Conservation (phyloP, 2,797 vertebrate species). For the Eulemur mongoz region DNA sequence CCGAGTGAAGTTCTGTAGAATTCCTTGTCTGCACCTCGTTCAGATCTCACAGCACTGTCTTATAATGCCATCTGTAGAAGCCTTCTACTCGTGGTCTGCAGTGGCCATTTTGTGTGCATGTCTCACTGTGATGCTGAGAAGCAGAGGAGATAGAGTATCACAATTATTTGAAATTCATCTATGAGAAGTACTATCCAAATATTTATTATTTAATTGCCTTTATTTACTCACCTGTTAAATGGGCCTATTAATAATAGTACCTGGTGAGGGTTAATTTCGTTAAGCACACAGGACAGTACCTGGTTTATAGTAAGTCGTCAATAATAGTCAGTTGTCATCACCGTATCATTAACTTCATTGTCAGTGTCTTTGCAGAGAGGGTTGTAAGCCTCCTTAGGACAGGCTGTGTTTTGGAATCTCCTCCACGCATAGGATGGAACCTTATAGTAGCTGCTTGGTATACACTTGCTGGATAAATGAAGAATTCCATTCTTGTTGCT, state of each 20-base stretch:
- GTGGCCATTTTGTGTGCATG: accelerated
- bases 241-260: background rate
- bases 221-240: background rate
- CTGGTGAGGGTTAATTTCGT: background rate
- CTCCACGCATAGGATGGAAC: accelerated
- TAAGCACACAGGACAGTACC: background rate
- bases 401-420: background rate
- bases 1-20: accelerated
- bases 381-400: background rate
- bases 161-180: background rate
- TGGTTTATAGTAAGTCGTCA: background rate
- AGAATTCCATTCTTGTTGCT: background rate
- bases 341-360: accelerated
- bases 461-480: background rate
- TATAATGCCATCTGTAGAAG: accelerated
- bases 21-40: background rate
- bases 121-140: background rate
- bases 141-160: background rate
- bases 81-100: background rate
- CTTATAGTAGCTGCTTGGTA: accelerated
- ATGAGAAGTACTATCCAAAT: background rate
- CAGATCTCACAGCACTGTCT: background rate
- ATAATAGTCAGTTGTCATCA: accelerated
- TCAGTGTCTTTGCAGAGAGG: background rate
- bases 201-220: background rate